Evolutionary conservation across 2,797 vertebrate species (phyloP), one percentile per base, ranked within the genome.

Genomic region (Oryzias sinensis): DNA sequence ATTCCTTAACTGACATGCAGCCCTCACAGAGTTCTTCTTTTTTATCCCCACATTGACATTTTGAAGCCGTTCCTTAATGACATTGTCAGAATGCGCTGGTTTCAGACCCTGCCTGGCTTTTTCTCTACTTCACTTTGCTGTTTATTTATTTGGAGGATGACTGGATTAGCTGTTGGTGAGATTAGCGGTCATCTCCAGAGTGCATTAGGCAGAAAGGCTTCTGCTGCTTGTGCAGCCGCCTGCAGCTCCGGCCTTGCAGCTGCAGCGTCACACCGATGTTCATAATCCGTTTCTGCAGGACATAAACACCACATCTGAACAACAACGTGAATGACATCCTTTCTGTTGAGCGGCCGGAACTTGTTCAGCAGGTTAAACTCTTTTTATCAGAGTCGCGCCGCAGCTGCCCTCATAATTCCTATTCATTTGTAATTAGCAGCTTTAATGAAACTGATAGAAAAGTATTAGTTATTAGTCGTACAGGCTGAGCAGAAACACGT

Each of bases 161-260:
- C 84, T 87, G 88, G 90, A 91, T 93, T 92, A 91, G 89, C 89
- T 92, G 81, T 90, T 88, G 82, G 83, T 90, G 81, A 74, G 82
- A 90, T 90, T 92, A 89, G 82, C 87, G 89, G 86, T 90, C 88
- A 91, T 86, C 86, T 83, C 75, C 70, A 71, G 88, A 90, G 90
- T 91, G 86, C 86, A 91, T 86, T 89, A 85, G 70, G 64, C 66
- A 72, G 71, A 73, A 84, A 81, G 74, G 65, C 85, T 85, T 84
- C 78, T 53, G 76, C 79, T 68, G 70, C 80, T 83, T 81, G 62
- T 67, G 63, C 43, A 65, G 70, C 74, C 80, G 80, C 77, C 78
- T 79, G 71, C 68, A 81, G 79, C 72, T 73, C 58, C 78, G 79
- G 67, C 86, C 65, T 66, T 65, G 64, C 72, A 62, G 70, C 74